Evolutionary conservation across 2,113 vertebrate genomes (phyloP).

Genomic region (Amphiprion ocellaris): DNA sequence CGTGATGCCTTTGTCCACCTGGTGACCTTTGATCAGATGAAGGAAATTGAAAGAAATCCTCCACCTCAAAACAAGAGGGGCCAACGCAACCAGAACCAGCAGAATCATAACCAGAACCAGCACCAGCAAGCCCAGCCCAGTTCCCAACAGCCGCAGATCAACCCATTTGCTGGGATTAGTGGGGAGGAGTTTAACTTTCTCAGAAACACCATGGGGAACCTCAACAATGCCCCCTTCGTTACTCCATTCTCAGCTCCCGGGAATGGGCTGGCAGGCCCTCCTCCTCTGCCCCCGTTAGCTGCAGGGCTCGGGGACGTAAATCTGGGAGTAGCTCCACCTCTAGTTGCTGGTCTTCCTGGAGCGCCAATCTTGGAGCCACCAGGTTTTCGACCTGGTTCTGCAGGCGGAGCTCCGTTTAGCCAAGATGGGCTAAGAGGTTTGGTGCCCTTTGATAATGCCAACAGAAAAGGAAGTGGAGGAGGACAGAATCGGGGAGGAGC

Average conservation of each 20-base stretch:
- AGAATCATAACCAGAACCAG: conserved; percentile 71
- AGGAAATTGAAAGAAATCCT: conserved; percentile 95
- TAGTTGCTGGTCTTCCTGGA: conserved; percentile 89
- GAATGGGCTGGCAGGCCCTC: conserved; percentile 91
- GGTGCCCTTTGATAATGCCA: conserved; percentile 90
- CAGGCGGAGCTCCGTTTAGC: conserved; percentile 87
- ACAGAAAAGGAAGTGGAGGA: conserved; percentile 75
- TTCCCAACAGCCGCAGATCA: conserved; percentile 75
- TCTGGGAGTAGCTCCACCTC: conserved; percentile 84
- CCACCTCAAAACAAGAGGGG: conserved; percentile 93
- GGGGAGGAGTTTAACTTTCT: conserved; percentile 93
- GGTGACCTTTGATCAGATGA: conserved; percentile 94
- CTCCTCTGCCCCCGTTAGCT: conserved; percentile 91
- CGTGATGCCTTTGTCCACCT: conserved; percentile 96
- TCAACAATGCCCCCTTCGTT: conserved; percentile 91
- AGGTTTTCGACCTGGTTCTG: conserved; percentile 89
- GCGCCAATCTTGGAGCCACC: conserved; percentile 90
- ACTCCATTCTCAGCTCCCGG: conserved; percentile 89
- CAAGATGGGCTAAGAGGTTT: conserved; percentile 86
- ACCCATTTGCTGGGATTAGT: conserved; percentile 81
- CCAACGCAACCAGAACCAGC: conserved; percentile 82
- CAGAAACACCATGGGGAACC: conserved; percentile 88
- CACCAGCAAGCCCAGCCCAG: conserved; percentile 65
- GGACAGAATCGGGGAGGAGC: conserved; percentile 78
- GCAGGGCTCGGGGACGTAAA: conserved; percentile 90